Conservation (phyloP, 1,140 invertebrate species). For the Papilio polyxenes region DNA sequence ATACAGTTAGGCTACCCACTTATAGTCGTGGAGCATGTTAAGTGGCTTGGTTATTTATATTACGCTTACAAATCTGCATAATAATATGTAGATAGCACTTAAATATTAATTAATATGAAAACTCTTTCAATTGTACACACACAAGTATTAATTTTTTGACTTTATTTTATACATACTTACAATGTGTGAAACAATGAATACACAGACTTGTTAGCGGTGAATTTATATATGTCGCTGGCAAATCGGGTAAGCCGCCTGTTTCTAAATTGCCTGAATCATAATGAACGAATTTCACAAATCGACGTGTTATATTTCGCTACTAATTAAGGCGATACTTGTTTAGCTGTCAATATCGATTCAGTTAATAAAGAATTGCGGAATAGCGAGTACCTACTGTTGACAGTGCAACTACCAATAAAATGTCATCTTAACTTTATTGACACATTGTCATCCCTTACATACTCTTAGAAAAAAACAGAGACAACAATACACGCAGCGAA, state of each 20-base stretch:
- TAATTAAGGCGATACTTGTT: no score
- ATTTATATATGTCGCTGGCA: not conserved
- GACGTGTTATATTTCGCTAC: no score
- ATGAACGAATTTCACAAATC: no score
- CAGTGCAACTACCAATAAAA: no score
- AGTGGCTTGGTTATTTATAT: slow-evolving; percentile 38
- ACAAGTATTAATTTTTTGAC: not conserved
- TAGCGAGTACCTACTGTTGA: no score
- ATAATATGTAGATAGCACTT: not conserved
- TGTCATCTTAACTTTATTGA: no score
- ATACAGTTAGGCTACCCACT: slow-evolving; percentile 43
- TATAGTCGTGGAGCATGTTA: slow-evolving; percentile 40
- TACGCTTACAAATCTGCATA: slow-evolving; percentile 6
- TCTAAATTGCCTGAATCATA: not conserved
- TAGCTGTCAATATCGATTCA: no score
- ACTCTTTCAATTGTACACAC: slow-evolving; percentile 14
- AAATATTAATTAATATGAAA: slow-evolving; percentile 26
- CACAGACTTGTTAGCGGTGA: slow-evolving; percentile 28
- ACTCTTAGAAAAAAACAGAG: no score
- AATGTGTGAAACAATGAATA: slow-evolving; percentile 54
- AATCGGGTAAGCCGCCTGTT: not conserved
- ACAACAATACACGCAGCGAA: no score
- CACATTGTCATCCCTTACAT: no score
- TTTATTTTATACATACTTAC: slow-evolving; percentile 43
- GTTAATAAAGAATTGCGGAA: no score